phyloP scores from a whole-genome alignment of 2,113 vertebrate genomes.

The Ornithorhynchus anatinus region DNA sequence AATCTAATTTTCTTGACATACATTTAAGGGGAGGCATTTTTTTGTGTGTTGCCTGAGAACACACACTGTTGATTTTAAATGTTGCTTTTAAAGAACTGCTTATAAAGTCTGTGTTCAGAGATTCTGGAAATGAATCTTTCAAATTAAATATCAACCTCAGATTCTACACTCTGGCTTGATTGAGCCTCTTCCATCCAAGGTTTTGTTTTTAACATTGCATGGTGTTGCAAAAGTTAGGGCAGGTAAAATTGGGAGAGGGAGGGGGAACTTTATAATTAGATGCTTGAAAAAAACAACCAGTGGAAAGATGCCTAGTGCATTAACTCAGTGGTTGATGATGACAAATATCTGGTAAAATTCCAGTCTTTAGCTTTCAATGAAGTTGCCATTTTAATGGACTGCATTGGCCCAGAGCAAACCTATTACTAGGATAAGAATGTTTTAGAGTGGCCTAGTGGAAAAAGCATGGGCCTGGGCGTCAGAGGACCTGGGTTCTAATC shows the following conservation, averaged over 20 bases:
- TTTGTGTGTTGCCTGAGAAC: not conserved
- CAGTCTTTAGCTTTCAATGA: not conserved
- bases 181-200: not conserved
- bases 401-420: too few relatives aligned
- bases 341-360: constrained; percentile 1
- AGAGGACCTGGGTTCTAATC: too few relatives aligned
- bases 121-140: constrained; percentile 6
- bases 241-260: not conserved
- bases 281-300: constrained; percentile 1
- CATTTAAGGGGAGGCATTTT: not conserved
- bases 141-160: constrained; percentile 1
- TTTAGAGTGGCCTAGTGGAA: too few relatives aligned
- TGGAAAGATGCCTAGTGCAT: not conserved
- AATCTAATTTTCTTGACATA: not conserved
- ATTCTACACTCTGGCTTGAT: not conserved
- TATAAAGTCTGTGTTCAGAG: not conserved
- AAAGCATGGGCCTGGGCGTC: too few relatives aligned
- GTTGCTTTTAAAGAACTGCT: constrained; percentile 16
- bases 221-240: too few relatives aligned
- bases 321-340: not conserved
- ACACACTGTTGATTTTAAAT: constrained; percentile 2
- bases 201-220: too few relatives aligned
- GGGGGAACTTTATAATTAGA: constrained; percentile 18
- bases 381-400: not conserved
- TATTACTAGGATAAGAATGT: too few relatives aligned